Evolutionary conservation across 1,140 invertebrate genomes (phyloP).

Genomic region (Geopemphigus sp.): DNA sequence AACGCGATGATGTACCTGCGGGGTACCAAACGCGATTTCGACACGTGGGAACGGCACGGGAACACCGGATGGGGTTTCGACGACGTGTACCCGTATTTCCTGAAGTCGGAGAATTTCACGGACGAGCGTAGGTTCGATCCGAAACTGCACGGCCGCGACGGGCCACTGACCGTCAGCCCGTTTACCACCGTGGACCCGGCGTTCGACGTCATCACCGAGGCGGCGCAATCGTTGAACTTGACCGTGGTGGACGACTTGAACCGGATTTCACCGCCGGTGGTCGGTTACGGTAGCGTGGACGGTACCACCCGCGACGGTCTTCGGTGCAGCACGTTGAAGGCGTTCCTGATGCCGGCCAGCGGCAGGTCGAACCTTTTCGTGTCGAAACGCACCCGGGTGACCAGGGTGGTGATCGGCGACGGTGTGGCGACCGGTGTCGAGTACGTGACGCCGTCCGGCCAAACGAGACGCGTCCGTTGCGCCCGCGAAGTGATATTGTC

Average conservation of each 20-base stretch:
- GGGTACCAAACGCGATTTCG: constrained; percentile 72
- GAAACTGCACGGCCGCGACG: constrained; percentile 68
- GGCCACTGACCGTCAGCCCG: constrained; percentile 44
- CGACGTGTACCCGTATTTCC: constrained; percentile 81
- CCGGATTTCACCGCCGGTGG: constrained; percentile 63
- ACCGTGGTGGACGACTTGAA: constrained; percentile 61
- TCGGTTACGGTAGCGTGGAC: constrained; percentile 62
- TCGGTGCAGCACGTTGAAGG: constrained; percentile 62
- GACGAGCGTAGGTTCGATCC: constrained; percentile 72
- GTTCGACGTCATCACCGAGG: background rate
- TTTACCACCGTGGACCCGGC: constrained; percentile 36
- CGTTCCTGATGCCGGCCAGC: constrained; percentile 79
- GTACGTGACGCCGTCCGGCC: constrained; percentile 59
- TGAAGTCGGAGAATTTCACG: constrained; percentile 82
- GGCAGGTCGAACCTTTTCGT: constrained; percentile 72
- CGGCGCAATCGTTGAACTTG: background rate
- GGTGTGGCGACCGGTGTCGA: constrained; percentile 62
- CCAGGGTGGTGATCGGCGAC: constrained; percentile 65
- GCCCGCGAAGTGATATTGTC: constrained; percentile 70
- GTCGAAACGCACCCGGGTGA: constrained; percentile 64
- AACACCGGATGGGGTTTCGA: constrained; percentile 76
- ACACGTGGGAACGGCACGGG: constrained; percentile 69
- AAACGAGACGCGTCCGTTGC: constrained; percentile 51
- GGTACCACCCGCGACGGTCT: constrained; percentile 70
- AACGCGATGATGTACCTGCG: constrained; percentile 86